Evolutionary conservation across 2,888 invertebrate species (phyloP).

Genomic region (Chrysina gloriosa): DNA sequence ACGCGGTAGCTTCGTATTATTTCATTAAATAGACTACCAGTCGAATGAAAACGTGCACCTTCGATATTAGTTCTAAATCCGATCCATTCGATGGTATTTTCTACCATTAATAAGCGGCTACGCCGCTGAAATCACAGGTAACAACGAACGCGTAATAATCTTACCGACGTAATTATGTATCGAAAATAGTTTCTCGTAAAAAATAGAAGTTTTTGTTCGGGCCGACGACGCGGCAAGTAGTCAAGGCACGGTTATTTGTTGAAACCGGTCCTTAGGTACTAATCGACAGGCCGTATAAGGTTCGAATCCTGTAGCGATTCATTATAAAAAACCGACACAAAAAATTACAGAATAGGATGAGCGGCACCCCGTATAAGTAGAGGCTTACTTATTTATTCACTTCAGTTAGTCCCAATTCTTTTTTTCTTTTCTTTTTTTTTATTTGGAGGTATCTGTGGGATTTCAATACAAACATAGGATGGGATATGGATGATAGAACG

Average conservation of each 20-base stretch:
- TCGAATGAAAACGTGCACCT: no score
- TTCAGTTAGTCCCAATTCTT: background rate
- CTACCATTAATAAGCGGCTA: background rate
- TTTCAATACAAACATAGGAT: constrained; percentile 7
- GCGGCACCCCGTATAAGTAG: constrained; percentile 39
- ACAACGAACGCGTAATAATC: constrained; percentile 22
- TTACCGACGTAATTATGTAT: constrained; percentile 35
- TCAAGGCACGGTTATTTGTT: constrained; percentile 39
- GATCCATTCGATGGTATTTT: no score
- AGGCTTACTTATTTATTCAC: constrained; percentile 37
- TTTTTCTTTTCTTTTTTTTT: constrained; percentile 1
- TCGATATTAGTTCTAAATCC: no score
- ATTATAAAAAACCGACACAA: constrained; percentile 41
- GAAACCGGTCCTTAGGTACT: constrained; percentile 42
- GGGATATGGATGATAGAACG: background rate
- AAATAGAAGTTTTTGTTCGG: constrained; percentile 23
- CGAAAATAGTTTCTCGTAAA: constrained; percentile 37
- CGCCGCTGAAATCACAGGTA: constrained; percentile 3
- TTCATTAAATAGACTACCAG: no score
- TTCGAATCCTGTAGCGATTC: constrained; percentile 38
- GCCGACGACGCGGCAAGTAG: constrained; percentile 25
- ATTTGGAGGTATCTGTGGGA: background rate
- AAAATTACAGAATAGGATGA: constrained; percentile 32
- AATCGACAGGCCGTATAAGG: constrained; percentile 40
- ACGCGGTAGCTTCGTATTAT: no score